Evolutionary conservation across 2,888 invertebrate species (phyloP).

Genomic region (Paralinhomoeus sp.): DNA sequence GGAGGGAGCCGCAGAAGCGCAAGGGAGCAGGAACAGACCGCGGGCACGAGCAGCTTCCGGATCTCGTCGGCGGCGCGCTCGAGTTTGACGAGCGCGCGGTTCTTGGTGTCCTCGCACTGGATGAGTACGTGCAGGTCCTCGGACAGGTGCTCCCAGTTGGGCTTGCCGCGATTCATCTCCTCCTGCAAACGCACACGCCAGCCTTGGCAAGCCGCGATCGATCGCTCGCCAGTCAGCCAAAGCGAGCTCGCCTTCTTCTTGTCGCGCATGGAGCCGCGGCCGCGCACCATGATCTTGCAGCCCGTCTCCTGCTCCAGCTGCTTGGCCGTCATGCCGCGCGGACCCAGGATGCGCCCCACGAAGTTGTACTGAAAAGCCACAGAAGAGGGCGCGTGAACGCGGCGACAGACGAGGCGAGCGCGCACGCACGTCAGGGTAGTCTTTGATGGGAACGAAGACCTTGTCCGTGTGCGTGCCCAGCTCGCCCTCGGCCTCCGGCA

Average conservation of each 20-base stretch:
- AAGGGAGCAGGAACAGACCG: slow-evolving; percentile 35
- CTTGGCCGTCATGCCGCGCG: slow-evolving; percentile 98
- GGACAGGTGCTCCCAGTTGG: slow-evolving; percentile 98
- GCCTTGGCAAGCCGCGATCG: no score
- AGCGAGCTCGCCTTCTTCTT: slow-evolving; percentile 92
- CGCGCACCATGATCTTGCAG: slow-evolving; percentile 99
- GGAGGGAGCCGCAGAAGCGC: neutral
- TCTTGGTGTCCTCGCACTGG: slow-evolving; percentile 94
- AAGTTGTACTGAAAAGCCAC: slow-evolving; percentile 84
- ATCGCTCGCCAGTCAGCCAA: no score
- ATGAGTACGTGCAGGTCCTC: slow-evolving; percentile 94
- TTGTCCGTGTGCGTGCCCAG: slow-evolving; percentile 86
- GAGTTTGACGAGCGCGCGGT: slow-evolving; percentile 78
- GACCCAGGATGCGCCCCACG: slow-evolving; percentile 95
- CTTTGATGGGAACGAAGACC: slow-evolving; percentile 97
- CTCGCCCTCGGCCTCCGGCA: slow-evolving; percentile 22
- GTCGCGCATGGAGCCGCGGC: slow-evolving; percentile 96
- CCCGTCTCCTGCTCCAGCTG: slow-evolving; percentile 96
- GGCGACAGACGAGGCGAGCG: neutral
- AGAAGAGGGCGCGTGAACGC: slow-evolving; percentile 7
- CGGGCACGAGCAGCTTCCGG: slow-evolving; percentile 84
- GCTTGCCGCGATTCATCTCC: slow-evolving; percentile 94
- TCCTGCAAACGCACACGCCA: no score
- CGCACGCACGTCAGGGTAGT: slow-evolving; percentile 86
- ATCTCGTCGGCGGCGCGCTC: slow-evolving; percentile 91